Conservation (phyloP, 1,140 invertebrate genomes). For the Mycetomoellerius zeteki region DNA sequence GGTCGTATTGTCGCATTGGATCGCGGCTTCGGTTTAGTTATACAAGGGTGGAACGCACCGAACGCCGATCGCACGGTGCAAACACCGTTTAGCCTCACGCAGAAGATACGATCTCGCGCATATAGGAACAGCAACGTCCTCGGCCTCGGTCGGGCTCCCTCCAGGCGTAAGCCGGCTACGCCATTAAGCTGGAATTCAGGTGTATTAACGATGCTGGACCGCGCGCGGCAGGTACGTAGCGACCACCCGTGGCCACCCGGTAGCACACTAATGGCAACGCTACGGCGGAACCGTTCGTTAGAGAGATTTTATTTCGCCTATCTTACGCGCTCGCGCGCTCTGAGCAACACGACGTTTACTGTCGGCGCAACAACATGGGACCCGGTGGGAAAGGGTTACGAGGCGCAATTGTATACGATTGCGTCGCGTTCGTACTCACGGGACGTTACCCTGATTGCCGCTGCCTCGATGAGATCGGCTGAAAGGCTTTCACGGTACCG, state of each 20-base stretch:
- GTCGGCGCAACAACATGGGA: slow-evolving; percentile 30
- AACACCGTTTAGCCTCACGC: slow-evolving; percentile 63
- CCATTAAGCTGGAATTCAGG: slow-evolving; percentile 79
- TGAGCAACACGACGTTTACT: slow-evolving; percentile 44
- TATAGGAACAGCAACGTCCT: slow-evolving; percentile 54
- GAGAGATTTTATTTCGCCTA: slow-evolving; percentile 75
- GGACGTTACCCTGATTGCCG: slow-evolving; percentile 19
- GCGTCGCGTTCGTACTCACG: slow-evolving; percentile 26
- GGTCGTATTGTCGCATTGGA: neutral
- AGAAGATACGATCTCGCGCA: slow-evolving; percentile 68
- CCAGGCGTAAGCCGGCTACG: slow-evolving; percentile 54
- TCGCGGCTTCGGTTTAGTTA: neutral
- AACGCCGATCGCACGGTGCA: slow-evolving; percentile 13
- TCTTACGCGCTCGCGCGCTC: slow-evolving; percentile 51
- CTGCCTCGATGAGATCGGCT: neutral
- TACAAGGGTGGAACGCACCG: slow-evolving; percentile 20
- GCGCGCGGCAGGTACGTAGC: slow-evolving; percentile 65
- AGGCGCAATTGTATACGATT: slow-evolving; percentile 39
- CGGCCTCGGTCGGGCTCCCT: slow-evolving; percentile 29
- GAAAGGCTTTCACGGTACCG: neutral
- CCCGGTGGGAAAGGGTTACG: slow-evolving; percentile 34
- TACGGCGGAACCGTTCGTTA: slow-evolving; percentile 69
- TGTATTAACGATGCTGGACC: slow-evolving; percentile 73
- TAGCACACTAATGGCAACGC: slow-evolving; percentile 72
- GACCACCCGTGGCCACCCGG: slow-evolving; percentile 70